These are phyloP conservation scores for Dysidea cf. avara DNA, from an alignment of 37 sponge, comb jelly and placozoan species.

Conservation along the genomic window DNA sequence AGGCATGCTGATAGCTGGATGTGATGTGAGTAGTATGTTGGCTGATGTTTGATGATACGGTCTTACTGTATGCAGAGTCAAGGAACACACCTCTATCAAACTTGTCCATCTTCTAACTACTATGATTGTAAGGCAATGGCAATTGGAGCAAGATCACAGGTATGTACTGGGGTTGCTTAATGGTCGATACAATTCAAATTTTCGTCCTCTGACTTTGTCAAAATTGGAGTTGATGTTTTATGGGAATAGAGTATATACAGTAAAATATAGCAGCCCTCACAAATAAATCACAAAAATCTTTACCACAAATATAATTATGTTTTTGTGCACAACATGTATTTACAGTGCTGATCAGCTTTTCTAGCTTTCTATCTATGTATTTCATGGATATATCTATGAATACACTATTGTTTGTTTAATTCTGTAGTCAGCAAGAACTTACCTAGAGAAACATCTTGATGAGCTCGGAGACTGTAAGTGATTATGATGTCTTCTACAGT, in stretches of 20 bases:
- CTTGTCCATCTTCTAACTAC: constrained; percentile 96
- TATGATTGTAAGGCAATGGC: constrained; percentile 99
- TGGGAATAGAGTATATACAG: no score
- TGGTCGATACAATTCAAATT: no score
- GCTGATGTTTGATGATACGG: neutral
- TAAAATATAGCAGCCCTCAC: no score
- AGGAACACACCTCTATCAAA: constrained; percentile 93
- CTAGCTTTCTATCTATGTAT: no score
- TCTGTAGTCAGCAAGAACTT: constrained; percentile 81
- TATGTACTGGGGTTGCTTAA: no score
- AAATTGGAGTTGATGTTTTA: no score
- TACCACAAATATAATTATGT: no score
- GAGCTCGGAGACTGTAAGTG: constrained; percentile 70
- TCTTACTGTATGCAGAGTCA: constrained; percentile 24
- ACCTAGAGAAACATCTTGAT: constrained; percentile 88
- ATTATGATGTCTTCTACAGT: neutral
- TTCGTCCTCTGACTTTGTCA: no score
- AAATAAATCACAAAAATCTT: no score
- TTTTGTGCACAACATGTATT: no score
- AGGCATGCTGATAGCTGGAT: constrained; percentile 96
- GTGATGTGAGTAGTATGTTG: constrained; percentile 86
- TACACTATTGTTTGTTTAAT: neutral
- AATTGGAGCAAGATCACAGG: constrained; percentile 97
- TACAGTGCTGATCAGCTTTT: no score
- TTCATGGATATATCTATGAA: no score